phyloP scores from a whole-genome alignment of 2,113 vertebrate genomes.

The Crotalus horridus region DNA sequence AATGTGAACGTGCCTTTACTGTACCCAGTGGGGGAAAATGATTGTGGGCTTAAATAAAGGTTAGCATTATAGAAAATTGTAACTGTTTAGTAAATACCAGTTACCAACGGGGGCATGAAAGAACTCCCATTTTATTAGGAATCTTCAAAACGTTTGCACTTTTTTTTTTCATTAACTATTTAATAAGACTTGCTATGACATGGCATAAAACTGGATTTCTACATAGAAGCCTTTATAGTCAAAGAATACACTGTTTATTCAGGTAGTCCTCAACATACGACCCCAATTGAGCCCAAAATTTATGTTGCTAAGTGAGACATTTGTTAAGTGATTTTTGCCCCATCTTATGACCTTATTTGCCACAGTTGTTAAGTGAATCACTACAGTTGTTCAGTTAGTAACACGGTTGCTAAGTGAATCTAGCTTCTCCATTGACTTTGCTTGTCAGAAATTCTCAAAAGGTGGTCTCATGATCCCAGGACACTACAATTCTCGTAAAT shows the following conservation, averaged over 20 bases:
- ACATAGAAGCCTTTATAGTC: neutral
- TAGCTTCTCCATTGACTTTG: too few relatives aligned
- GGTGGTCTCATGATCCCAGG: too few relatives aligned
- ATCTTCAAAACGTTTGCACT: neutral
- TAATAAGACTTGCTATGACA: neutral
- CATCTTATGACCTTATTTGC: too few relatives aligned
- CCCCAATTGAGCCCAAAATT: neutral
- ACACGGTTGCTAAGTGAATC: too few relatives aligned
- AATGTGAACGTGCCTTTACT: neutral
- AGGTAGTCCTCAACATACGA: neutral
- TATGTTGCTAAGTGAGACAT: neutral
- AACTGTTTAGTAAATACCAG: neutral
- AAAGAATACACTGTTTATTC: neutral
- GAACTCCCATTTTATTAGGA: neutral
- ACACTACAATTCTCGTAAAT: neutral
- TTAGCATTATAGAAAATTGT: neutral
- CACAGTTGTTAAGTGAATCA: too few relatives aligned
- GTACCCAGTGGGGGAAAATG: neutral
- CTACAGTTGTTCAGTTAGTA: too few relatives aligned
- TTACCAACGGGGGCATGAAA: neutral
- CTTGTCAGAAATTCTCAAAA: too few relatives aligned
- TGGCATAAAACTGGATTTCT: neutral
- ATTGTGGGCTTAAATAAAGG: neutral
- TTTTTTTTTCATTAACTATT: neutral
- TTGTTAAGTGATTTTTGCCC: neutral